phyloP scores from a whole-genome alignment of 2,113 vertebrate genomes.

The Erythrolamprus reginae region DNA sequence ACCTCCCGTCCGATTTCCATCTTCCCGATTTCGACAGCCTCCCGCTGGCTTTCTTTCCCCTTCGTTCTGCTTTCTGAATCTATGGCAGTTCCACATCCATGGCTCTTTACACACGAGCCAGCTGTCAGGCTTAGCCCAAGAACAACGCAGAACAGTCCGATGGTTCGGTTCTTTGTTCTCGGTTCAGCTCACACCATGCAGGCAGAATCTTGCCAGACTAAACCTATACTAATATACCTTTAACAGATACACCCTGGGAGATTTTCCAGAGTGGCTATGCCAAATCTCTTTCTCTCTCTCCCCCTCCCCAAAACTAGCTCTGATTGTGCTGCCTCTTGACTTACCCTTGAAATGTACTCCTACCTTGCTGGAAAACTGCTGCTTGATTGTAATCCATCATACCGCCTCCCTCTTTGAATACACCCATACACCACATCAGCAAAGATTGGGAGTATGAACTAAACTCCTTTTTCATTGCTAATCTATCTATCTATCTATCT shows the following conservation, averaged over 20 bases:
- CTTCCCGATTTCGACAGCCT: not conserved
- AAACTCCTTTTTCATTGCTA: too few species aligned
- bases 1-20: not conserved
- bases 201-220: not conserved
- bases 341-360: too few species aligned
- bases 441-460: not conserved
- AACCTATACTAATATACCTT: not conserved
- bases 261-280: not conserved
- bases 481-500: too few species aligned
- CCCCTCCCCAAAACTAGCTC: not conserved
- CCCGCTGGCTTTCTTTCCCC: not conserved
- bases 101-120: not conserved
- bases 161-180: not conserved
- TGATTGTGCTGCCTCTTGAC: too few species aligned
- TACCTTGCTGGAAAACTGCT: too few species aligned
- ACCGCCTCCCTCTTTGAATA: not conserved
- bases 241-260: not conserved
- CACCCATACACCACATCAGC: not conserved
- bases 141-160: not conserved
- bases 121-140: not conserved
- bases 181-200: not conserved
- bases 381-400: not conserved
- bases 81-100: not conserved
- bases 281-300: not conserved
- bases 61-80: not conserved